Evolutionary conservation across 37 sponge, comb jelly and placozoan genomes (phyloP), one percentile per base, ranked within the genome.

Genomic region (Crambe crambe): DNA sequence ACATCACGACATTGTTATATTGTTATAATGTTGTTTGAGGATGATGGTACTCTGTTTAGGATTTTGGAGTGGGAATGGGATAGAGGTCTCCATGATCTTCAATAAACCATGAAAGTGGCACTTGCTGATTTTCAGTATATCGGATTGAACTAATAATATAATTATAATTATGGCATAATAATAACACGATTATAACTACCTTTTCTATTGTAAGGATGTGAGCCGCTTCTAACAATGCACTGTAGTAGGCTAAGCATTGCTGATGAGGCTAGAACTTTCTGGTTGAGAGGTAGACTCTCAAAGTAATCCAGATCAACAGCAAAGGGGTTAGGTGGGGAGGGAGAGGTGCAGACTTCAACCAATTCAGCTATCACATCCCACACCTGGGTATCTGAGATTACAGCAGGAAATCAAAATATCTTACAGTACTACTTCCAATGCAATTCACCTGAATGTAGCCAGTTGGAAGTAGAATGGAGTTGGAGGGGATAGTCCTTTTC

Each of bases 331-430:
- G 89, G 79, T 0, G 98, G 98, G 20, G 76, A 85, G 0, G 98
- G 98, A 4, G 79, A 58, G 21, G 86, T 85, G 56, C 92, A 92
- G 61, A 94, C 42, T 31, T 70, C 25, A 15, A 97, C 93, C 42
- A 97, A 61, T 79, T 97, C 98, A 30, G 93, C 90, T 21, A 97
- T 25, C 26, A 97, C 87, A 72, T 97, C 95, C 95, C 93, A 91
- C 39, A 94, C 86, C 37, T 82, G 62, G 30, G 92, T 77, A 77
- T 81, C 93, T 94, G 34, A 26, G 66, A 3, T 31, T 56, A 37
- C 9, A 37, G 37, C 3, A 47, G 6, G 25, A 36, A 23, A 58
- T 2, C 29, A 37, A 57, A 1, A 58, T 18, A 35, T 27, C 6
- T 56, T 10, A 9, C 26, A 63, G 4, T 5, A 40, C 12, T 2